These are phyloP conservation scores for Solenopsis fugax DNA, from an alignment of 1,140 invertebrate species.

Conservation along the genomic window DNA sequence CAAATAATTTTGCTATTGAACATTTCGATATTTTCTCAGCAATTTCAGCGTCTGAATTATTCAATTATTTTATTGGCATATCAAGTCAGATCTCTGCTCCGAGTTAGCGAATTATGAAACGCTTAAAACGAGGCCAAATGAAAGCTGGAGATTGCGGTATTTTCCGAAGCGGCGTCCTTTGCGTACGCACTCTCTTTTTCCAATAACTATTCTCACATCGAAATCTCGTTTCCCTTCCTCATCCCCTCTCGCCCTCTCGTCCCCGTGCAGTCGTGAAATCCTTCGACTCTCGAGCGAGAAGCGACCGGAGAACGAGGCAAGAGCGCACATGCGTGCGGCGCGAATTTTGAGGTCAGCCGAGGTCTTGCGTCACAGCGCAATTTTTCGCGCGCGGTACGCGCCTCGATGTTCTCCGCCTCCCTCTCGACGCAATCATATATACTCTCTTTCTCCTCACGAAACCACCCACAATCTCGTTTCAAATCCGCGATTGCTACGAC, in stretches of 20 bases:
- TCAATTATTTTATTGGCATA: neutral
- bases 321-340: neutral
- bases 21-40: too few species aligned
- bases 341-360: conserved; percentile 33
- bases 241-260: too few species aligned
- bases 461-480: conserved; percentile 2
- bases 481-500: neutral
- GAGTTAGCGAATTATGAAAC: neutral
- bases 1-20: too few species aligned
- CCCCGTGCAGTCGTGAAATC: neutral
- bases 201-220: neutral
- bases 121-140: neutral
- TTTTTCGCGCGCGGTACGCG: conserved; percentile 2
- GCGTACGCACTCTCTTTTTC: neutral
- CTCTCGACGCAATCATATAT: too few species aligned
- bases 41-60: neutral
- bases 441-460: neutral
- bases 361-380: conserved; percentile 16
- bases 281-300: neutral
- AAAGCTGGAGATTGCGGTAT: neutral
- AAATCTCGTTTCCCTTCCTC: neutral
- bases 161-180: neutral
- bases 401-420: too few species aligned
- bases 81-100: neutral
- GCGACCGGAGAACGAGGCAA: neutral